Evolutionary conservation across 2,113 vertebrate species (phyloP).

Genomic region (Paramormyrops kingsleyae): DNA sequence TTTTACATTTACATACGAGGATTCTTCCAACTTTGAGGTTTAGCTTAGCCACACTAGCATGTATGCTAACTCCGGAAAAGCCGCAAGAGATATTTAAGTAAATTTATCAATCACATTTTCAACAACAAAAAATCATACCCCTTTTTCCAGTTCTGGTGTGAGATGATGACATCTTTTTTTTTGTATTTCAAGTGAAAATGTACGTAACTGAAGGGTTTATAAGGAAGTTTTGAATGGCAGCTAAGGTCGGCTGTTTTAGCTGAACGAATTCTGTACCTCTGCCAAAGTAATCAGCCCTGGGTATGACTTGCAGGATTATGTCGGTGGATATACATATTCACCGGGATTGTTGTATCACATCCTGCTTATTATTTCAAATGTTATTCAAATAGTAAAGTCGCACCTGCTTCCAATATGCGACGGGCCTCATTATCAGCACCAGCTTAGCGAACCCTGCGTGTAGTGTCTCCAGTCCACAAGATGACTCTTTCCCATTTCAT

Average conservation of each 20-base stretch:
- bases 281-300: not conserved
- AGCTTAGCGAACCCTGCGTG: not conserved
- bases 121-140: not conserved
- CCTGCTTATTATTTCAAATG: constrained; percentile 2
- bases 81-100: not conserved
- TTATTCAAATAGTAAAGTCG: not conserved
- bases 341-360: not conserved
- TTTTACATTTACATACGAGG: not conserved
- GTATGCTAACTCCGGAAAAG: not conserved
- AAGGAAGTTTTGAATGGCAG: not conserved
- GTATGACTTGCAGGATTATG: not conserved
- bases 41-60: not conserved
- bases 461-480: not conserved
- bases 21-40: not conserved
- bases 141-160: not conserved
- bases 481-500: not conserved
- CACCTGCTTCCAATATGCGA: not conserved
- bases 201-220: no score
- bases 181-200: not conserved
- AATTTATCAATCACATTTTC: not conserved
- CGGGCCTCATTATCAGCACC: not conserved
- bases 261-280: not conserved
- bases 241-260: not conserved
- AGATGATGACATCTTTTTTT: not conserved
- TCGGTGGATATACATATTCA: constrained; percentile 1